These are phyloP conservation scores for Caenorhabditis doughertyi DNA, from an alignment of 2,888 invertebrate species.

Conservation along the genomic window DNA sequence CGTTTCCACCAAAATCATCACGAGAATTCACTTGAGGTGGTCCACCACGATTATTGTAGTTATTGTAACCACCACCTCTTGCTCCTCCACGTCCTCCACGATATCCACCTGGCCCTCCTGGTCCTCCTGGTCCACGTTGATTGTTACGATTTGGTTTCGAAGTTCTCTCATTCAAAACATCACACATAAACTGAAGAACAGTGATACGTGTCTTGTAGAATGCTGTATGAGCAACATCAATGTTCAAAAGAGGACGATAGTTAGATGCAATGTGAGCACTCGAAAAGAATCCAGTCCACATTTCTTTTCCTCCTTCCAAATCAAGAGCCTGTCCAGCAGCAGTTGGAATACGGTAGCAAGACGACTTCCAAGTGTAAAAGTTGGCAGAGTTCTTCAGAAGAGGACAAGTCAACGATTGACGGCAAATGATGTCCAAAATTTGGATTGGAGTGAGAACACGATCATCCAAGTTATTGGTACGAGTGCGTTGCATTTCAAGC, in stretches of 20 bases:
- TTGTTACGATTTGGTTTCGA: conserved; percentile 48
- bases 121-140: conserved; percentile 29
- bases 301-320: conserved; percentile 80
- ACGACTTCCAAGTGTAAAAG: conserved; percentile 80
- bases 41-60: conserved; percentile 51
- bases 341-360: conserved; percentile 73
- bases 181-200: conserved; percentile 80
- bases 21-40: conserved; percentile 18
- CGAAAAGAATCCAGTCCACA: conserved; percentile 82
- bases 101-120: conserved; percentile 55
- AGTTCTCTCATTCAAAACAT: conserved; percentile 73
- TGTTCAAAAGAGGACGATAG: conserved; percentile 76
- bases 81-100: conserved; percentile 53
- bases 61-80: conserved; percentile 47
- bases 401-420: conserved; percentile 80
- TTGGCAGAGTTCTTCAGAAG: conserved; percentile 74
- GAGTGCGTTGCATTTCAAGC: conserved; percentile 74
- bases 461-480: conserved; percentile 76
- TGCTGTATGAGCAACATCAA: conserved; percentile 79
- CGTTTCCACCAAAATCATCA: conserved; percentile 55
- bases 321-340: conserved; percentile 73
- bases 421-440: conserved; percentile 79
- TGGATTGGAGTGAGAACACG: conserved; percentile 83
- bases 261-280: conserved; percentile 77
- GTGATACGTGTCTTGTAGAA: conserved; percentile 78